Evolutionary conservation across 2,888 invertebrate genomes (phyloP), one percentile per base, ranked within the genome.

Genomic region (Entomobrya multifasciata): DNA sequence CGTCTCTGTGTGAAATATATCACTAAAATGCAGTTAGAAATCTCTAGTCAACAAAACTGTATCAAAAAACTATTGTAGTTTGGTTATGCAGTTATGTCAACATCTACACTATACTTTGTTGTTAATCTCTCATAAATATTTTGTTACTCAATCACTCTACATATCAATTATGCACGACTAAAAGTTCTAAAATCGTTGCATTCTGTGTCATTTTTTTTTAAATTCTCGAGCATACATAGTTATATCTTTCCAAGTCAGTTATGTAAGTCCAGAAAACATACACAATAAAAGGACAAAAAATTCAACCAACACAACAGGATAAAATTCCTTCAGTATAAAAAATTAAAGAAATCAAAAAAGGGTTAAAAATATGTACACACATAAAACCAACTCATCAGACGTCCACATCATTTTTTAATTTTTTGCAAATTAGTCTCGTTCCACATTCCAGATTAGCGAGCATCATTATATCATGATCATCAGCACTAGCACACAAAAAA

Each of bases 361-460:
- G 52, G 52, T 52, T 52, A 52, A 60, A 27, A 60, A 15, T 25
- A 60, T 10, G 13, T 60, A 27, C 8, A 25, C 20, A 27, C 8
- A 25, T 6, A 60, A 27, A 15, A 60, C 13, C 20, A 55, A 55
- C 55, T 22, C 55, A 55, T 22, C n/a, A n/a, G n/a, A n/a, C 10
- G 22, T 55, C 22, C 22, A 22, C 60, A 30, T 62, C 27, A 8
- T 15, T 5, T 15, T 30, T 30, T n/a, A n/a, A 4, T n/a, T n/a
- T 27, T 15, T 60, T 60, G 3, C 10, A 60, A 60, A 52, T 52
- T 52, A 8, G 4, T 52, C 13, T 52, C 4, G 52, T 11, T 17
- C 17, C 13, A 52, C 36, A 62, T 62, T 62, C 36, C 36, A 36
- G n/a, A n/a, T n/a, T n/a, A n/a, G 36, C 55, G 55, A 55, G 55